Percentiles rank a stretch among this genome's conserved stretches.
These are phyloP conservation scores for Taenaris catops DNA, from an alignment of 2,888 invertebrate genomes.

Conservation along the genomic window DNA sequence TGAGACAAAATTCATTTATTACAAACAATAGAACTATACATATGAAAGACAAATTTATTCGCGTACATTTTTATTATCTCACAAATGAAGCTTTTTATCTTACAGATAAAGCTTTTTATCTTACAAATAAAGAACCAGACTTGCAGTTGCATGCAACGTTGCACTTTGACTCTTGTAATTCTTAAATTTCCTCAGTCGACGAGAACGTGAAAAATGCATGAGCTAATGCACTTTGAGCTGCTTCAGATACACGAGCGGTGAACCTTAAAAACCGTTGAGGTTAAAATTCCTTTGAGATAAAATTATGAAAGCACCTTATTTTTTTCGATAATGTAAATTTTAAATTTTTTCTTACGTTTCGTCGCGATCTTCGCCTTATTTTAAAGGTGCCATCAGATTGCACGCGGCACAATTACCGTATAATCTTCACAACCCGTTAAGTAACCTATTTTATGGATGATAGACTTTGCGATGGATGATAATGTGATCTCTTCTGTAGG, in stretches of 20 bases:
- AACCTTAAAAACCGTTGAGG: constrained; percentile 10
- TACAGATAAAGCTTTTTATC: neutral
- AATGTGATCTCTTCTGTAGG: no score
- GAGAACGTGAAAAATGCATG: constrained; percentile 59
- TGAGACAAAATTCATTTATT: no score
- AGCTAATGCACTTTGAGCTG: constrained; percentile 37
- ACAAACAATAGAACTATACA: no score
- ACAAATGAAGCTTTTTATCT: neutral
- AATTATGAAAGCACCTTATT: neutral
- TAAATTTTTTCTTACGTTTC: no score
- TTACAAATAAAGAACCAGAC: neutral
- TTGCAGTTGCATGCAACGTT: constrained; percentile 1
- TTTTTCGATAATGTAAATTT: neutral
- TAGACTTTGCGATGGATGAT: no score
- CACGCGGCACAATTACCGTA: no score
- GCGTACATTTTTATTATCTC: no score
- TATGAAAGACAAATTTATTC: no score
- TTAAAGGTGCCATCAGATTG: no score
- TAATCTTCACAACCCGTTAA: no score
- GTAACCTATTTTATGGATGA: no score
- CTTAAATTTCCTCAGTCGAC: constrained; percentile 22
- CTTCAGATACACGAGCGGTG: constrained; percentile 11
- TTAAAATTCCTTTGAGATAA: constrained; percentile 1
- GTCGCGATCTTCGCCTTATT: no score
- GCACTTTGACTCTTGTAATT: constrained; percentile 16